phyloP scores from a whole-genome alignment of 2,797 vertebrate genomes.

The Acipenser ruthenus region DNA sequence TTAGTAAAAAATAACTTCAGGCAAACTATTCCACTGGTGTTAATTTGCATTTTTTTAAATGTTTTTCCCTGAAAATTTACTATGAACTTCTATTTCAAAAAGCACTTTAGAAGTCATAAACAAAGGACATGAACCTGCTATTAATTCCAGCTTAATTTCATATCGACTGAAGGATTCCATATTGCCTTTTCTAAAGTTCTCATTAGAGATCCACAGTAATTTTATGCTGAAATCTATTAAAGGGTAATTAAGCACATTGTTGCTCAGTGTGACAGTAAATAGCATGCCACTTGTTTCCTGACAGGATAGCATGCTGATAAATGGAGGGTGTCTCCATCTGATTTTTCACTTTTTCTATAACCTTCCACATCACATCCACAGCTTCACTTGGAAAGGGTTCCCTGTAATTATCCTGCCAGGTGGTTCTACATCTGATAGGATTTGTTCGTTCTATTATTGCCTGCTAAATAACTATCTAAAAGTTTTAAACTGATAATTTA shows the following conservation, averaged over 20 bases:
- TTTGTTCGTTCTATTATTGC: constrained; percentile 4
- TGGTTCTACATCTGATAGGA: neutral
- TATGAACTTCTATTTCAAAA: too few relatives aligned
- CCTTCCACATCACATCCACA: neutral
- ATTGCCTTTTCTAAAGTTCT: neutral
- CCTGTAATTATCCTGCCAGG: constrained; percentile 8
- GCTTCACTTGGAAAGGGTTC: constrained; percentile 1
- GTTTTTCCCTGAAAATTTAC: too few relatives aligned
- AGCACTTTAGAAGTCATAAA: too few relatives aligned
- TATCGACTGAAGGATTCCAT: neutral
- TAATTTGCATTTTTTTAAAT: too few relatives aligned
- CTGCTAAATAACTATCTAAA: constrained; percentile 8
- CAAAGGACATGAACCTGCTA: too few relatives aligned
- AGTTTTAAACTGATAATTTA: constrained; percentile 8
- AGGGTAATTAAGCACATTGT: constrained; percentile 1
- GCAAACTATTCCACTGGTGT: too few relatives aligned
- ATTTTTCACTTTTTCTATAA: neutral
- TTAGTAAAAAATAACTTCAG: neutral
- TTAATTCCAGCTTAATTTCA: too few relatives aligned
- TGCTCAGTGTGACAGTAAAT: constrained; percentile 11
- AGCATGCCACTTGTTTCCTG: constrained; percentile 3
- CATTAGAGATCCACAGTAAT: neutral
- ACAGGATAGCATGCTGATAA: constrained; percentile 5
- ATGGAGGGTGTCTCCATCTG: neutral
- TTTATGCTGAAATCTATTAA: constrained; percentile 2